Conservation (phyloP, 2,888 invertebrate species). For the Lasioglossum morio region DNA sequence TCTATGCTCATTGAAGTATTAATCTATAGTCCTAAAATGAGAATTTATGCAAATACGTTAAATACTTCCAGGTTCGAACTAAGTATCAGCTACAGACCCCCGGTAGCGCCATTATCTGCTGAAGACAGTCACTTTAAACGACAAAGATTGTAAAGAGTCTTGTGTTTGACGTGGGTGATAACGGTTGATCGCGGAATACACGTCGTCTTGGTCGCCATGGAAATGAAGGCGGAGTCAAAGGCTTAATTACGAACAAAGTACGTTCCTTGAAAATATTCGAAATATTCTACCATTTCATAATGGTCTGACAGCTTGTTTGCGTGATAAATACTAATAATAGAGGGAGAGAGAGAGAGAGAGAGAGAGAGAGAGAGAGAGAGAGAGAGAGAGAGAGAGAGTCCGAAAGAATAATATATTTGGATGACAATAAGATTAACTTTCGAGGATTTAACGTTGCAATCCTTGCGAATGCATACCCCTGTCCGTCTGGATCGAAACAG, state of each 20-base stretch:
- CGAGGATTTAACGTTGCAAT: neutral
- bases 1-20: too few relatives aligned
- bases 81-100: neutral
- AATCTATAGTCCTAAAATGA: too few relatives aligned
- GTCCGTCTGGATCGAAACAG: constrained; percentile 63
- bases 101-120: neutral
- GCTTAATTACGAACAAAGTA: neutral
- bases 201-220: neutral
- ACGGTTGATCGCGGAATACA: neutral
- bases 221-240: neutral
- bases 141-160: neutral
- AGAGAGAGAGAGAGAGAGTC: neutral
- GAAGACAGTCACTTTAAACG: neutral
- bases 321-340: neutral
- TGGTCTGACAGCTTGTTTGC: neutral
- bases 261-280: neutral
- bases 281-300: neutral
- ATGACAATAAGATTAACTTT: constrained; percentile 13
- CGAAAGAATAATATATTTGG: neutral
- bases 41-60: too few relatives aligned
- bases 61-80: too few relatives aligned
- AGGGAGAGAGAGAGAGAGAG: neutral
- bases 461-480: constrained; percentile 39
- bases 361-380: too few relatives aligned
- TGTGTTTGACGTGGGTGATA: neutral